phyloP scores from a whole-genome alignment of 2,797 vertebrate species.

The Hapalemur alaotrensis region DNA sequence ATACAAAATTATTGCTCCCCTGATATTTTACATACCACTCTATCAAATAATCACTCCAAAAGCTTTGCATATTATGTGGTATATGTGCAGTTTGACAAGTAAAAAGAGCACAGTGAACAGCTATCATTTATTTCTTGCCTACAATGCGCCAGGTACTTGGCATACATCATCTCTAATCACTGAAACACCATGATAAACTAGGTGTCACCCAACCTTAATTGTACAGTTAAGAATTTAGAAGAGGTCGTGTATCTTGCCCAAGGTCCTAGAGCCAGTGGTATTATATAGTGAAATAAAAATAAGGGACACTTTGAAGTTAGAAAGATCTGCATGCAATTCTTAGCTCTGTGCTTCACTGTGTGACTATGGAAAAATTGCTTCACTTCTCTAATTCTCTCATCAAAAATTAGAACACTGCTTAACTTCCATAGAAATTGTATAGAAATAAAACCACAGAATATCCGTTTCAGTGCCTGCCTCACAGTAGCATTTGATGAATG shows the following conservation, averaged over 20 bases:
- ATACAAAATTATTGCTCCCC: neutral
- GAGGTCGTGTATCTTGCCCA: neutral
- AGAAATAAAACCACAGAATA: neutral
- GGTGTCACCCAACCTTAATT: neutral
- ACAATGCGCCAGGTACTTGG: neutral
- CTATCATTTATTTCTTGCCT: neutral
- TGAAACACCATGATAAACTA: neutral
- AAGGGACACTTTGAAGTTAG: neutral
- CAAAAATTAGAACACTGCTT: neutral
- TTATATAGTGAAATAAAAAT: neutral
- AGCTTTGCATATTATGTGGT: neutral
- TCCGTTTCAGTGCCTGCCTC: neutral
- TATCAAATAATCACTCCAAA: neutral
- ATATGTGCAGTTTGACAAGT: neutral
- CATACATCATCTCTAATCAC: neutral
- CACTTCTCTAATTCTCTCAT: neutral
- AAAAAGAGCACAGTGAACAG: neutral
- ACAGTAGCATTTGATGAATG: neutral
- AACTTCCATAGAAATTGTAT: neutral
- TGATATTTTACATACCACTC: conserved; percentile 12
- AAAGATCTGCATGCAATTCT: neutral
- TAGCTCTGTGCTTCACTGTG: neutral
- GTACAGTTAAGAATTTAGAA: neutral
- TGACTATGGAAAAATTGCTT: neutral
- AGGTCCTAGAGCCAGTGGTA: neutral